Base-by-base conservation (phyloP, 2,888 invertebrate species). In the Molorchus minor region DNA sequence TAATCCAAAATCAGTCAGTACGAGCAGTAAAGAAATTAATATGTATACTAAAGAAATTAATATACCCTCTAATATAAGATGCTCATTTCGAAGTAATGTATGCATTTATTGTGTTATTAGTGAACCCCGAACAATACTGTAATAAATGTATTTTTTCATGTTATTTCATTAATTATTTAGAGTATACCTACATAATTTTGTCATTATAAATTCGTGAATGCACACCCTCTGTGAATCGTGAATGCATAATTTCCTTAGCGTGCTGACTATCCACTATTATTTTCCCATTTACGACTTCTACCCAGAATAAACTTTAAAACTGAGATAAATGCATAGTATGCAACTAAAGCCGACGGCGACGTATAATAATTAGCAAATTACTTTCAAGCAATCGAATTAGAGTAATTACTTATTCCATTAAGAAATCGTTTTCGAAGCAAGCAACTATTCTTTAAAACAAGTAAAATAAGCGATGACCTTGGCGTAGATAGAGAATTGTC, bases 401-500 rank as follows among this genome's bases (percentile, higher is more conserved):
- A 5, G 49, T 13, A 33, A 49, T 44, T 45, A n/a, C n/a, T n/a
- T n/a, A 43, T 45, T 29, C 52, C 40, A 54, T 41, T 47, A 53
- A 36, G 41, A 30, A 20, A 21, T 21, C 41, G 36, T 30, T 13
- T 5, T 12, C 15, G 43, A 41, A 33, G 20, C 25, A 30, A 36
- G 20, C 21, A 43, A 29, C n/a, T 30, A 43, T 52, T 41, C 21
- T 51, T 40, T 17, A 30, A 8, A 13, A 29, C 17, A 41, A 13
- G 36, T 40, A 40, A 30, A 29, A 30, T 52, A 41, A 52, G 17
- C n/a, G 56, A 20, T 68, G 71, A 70, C 73, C 73, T 75, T 74
- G 71, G 64, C 64, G 64, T 61, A 44, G 59, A 64, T 68, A 68
- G 64, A 59, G 66, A 67, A 72, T 73, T 70, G 75, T 73, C 67